phyloP scores from a whole-genome alignment of 2,888 invertebrate genomes.

The Seira musarum region DNA sequence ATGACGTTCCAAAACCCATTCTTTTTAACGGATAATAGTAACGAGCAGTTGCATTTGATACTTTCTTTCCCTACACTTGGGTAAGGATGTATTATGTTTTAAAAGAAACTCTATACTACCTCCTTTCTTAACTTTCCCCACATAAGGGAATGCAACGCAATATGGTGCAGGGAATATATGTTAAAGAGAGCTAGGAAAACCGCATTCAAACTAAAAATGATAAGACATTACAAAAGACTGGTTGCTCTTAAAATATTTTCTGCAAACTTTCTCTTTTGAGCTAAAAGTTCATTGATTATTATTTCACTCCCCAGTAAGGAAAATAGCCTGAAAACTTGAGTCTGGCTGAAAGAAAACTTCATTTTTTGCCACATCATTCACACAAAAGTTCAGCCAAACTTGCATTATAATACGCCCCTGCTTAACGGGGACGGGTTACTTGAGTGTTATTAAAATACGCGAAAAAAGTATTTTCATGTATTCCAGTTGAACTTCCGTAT shows the following conservation, averaged over 20 bases:
- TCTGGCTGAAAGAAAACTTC: too few relatives aligned
- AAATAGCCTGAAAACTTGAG: too few relatives aligned
- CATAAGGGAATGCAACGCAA: background rate
- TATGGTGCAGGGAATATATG: background rate
- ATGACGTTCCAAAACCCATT: background rate
- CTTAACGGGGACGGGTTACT: too few relatives aligned
- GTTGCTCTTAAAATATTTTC: background rate
- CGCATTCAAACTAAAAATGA: background rate
- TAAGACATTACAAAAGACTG: background rate
- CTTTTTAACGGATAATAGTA: background rate
- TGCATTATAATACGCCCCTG: too few relatives aligned
- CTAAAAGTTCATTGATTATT: constrained; percentile 13
- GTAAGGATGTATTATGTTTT: background rate
- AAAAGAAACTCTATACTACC: background rate
- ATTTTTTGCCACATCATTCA: too few relatives aligned
- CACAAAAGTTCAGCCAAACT: too few relatives aligned
- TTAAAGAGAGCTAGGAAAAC: background rate
- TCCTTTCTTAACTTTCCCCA: background rate
- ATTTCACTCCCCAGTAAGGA: background rate
- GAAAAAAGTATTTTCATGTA: too few relatives aligned
- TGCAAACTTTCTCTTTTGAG: background rate
- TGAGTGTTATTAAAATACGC: too few relatives aligned
- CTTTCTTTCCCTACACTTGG: background rate
- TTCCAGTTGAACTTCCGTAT: too few relatives aligned
- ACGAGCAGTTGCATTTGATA: background rate